Conservation (phyloP, 2,797 vertebrate genomes). For the Triplophysa bombifrons region DNA sequence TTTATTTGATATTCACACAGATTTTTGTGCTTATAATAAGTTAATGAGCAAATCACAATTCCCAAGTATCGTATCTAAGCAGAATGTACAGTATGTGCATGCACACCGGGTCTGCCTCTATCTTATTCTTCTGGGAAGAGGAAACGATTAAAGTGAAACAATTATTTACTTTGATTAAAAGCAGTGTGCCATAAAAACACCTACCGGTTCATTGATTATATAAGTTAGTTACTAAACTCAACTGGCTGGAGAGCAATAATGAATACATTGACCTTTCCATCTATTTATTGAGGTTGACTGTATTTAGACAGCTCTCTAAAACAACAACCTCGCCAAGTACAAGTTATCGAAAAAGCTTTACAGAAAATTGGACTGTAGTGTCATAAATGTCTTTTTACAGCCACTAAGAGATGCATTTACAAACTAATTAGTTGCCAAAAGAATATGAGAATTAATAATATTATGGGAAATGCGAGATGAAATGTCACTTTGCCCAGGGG, state of each 20-base stretch:
- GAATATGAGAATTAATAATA: neutral
- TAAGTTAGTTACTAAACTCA: neutral
- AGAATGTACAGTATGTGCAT: neutral
- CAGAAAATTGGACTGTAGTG: neutral
- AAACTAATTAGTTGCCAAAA: neutral
- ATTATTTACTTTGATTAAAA: neutral
- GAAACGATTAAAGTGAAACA: neutral
- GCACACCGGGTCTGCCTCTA: neutral
- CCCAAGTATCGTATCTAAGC: neutral
- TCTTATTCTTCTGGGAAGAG: neutral
- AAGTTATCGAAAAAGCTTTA: neutral
- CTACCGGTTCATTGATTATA: neutral
- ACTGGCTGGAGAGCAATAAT: neutral
- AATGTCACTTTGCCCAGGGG: neutral
- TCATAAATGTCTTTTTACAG: neutral
- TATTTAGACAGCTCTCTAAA: neutral
- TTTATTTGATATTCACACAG: neutral
- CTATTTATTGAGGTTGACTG: neutral
- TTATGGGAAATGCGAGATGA: neutral
- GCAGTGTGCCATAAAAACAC: constrained; percentile 13
- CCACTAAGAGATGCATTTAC: neutral
- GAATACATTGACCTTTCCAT: neutral
- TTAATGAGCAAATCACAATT: neutral
- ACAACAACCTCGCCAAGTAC: neutral
- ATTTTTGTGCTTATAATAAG: neutral